A percentile compares a stretch with the other conserved stretches of the same genome.
Conservation (phyloP, 2,888 invertebrate species). For the Plemyria rubiginata region DNA sequence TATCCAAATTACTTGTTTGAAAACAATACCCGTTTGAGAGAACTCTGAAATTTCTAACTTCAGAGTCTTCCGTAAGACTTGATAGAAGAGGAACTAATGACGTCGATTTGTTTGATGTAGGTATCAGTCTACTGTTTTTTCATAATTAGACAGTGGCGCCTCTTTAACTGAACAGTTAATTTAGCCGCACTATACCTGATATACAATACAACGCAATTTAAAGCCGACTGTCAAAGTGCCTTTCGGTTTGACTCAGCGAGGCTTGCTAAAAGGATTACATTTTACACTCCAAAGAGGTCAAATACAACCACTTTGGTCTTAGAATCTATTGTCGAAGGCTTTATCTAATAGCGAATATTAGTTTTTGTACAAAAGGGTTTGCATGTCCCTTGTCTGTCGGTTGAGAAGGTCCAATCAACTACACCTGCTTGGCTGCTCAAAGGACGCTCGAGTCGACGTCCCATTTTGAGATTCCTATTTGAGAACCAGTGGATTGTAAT, state of each 20-base stretch:
- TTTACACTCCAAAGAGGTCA: conserved; percentile 57
- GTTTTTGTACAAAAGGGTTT: conserved; percentile 33
- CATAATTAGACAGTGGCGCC: not conserved
- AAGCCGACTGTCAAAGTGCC: conserved; percentile 44
- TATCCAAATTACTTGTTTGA: too few species aligned
- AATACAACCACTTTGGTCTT: conserved; percentile 36
- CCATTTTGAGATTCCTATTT: conserved; percentile 22
- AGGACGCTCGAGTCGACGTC: conserved; percentile 25
- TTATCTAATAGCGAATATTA: conserved; percentile 32
- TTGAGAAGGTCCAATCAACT: conserved; percentile 38
- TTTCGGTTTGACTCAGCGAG: conserved; percentile 34
- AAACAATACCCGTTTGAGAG: too few species aligned
- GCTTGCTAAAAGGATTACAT: conserved; percentile 62
- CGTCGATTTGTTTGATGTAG: too few species aligned
- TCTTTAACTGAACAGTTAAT: too few species aligned
- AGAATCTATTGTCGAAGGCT: conserved; percentile 33
- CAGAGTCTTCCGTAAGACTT: too few species aligned
- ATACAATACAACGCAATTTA: conserved; percentile 50
- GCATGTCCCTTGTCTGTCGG: conserved; percentile 37
- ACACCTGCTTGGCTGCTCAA: conserved; percentile 36
- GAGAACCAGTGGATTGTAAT: conserved; percentile 25
- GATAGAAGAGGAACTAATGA: too few species aligned
- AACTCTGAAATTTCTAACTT: too few species aligned
- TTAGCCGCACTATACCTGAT: conserved; percentile 16
- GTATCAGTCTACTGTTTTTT: not conserved